Evolutionary conservation across 2,113 vertebrate genomes (phyloP).

Genomic region (Thinocorus orbignyianus): DNA sequence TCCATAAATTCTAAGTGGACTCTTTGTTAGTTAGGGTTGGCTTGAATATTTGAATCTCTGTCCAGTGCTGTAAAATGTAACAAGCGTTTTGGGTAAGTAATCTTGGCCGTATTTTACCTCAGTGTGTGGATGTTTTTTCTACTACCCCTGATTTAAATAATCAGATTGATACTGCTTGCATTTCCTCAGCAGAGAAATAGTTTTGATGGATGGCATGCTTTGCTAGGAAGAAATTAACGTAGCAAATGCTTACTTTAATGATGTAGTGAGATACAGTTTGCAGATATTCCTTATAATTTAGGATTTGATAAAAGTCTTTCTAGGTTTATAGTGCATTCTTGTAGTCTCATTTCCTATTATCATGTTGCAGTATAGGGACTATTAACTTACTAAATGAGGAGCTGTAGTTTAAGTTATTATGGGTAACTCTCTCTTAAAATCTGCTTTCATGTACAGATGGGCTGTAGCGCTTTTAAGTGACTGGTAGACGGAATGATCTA

Average conservation of each 20-base stretch:
- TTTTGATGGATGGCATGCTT: background rate
- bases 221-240: background rate
- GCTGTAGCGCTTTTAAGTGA: slow-evolving; percentile 34
- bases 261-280: background rate
- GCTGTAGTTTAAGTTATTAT: background rate
- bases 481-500: slow-evolving; percentile 6
- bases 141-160: background rate
- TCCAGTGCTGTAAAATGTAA: slow-evolving; percentile 52
- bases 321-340: slow-evolving; percentile 8
- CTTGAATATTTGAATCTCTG: background rate
- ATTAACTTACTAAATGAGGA: background rate
- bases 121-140: background rate
- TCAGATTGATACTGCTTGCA: background rate
- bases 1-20: background rate
- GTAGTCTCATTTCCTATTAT: slow-evolving; percentile 5
- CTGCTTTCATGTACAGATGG: slow-evolving; percentile 6
- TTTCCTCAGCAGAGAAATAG: background rate
- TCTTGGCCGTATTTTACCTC: background rate
- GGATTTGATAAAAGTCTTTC: background rate
- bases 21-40: slow-evolving; percentile 2
- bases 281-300: background rate
- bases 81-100: background rate
- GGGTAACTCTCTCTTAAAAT: slow-evolving; percentile 23
- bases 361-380: background rate
- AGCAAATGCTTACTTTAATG: background rate